Evolutionary conservation across 2,888 invertebrate genomes (phyloP).

Genomic region (Leptinotarsa haldemani): DNA sequence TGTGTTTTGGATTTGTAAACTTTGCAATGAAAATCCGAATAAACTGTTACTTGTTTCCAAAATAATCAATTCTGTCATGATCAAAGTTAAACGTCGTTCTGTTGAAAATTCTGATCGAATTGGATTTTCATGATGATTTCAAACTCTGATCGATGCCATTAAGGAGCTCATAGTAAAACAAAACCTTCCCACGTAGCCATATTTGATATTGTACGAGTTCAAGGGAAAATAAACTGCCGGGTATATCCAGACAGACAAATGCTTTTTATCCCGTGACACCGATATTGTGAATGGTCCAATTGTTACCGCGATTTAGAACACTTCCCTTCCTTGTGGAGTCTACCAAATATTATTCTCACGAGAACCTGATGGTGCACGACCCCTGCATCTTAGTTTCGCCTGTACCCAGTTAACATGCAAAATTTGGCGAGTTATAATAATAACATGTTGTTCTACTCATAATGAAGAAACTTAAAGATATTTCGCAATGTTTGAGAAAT

Average conservation of each 20-base stretch:
- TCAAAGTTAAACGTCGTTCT: too few relatives aligned
- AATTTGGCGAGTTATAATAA: background rate
- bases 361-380: conserved; percentile 5
- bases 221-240: background rate
- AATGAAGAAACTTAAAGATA: too few relatives aligned
- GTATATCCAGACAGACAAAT: conserved; percentile 8
- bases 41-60: too few relatives aligned
- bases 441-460: too few relatives aligned
- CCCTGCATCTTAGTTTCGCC: conserved; percentile 3
- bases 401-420: background rate
- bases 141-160: too few relatives aligned
- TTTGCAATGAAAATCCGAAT: too few relatives aligned
- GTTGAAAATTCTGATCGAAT: too few relatives aligned
- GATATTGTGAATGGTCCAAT: conserved; percentile 16
- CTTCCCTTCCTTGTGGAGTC: conserved; percentile 11
- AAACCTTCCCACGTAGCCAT: background rate
- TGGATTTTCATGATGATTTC: too few relatives aligned
- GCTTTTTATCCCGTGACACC: conserved; percentile 17
- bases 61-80: too few relatives aligned
- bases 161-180: too few relatives aligned
- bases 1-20: too few relatives aligned
- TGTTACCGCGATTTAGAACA: conserved; percentile 8
- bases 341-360: conserved; percentile 12
- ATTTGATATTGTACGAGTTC: background rate
- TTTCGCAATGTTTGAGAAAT: too few relatives aligned